Conservation (phyloP, 2,888 invertebrate genomes). For the Microchrysa polita region DNA sequence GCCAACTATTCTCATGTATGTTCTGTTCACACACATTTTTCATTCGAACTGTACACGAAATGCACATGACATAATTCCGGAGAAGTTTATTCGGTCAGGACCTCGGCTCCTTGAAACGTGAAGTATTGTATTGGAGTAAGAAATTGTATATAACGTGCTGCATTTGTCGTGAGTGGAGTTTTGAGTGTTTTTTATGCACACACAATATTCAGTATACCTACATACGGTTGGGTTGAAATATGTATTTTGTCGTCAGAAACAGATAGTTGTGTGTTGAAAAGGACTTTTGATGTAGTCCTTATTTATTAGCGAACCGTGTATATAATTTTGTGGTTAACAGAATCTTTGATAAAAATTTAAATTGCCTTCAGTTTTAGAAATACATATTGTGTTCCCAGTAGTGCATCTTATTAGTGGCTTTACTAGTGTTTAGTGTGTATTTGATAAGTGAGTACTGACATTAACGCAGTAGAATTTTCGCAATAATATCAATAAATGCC, state of each 20-base stretch:
- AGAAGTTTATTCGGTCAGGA: constrained; percentile 41
- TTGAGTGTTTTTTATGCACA: too few relatives aligned
- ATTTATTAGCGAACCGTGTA: too few relatives aligned
- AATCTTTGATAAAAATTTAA: neutral
- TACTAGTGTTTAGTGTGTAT: constrained; percentile 1
- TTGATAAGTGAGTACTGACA: neutral
- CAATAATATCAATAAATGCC: neutral
- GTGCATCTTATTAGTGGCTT: constrained; percentile 28
- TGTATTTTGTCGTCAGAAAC: neutral
- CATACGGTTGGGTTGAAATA: constrained; percentile 8
- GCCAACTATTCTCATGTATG: constrained; percentile 32
- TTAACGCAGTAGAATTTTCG: neutral
- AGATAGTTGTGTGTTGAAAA: neutral
- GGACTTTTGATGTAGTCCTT: neutral
- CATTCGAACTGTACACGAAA: constrained; percentile 29
- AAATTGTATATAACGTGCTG: too few relatives aligned
- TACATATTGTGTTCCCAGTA: constrained; percentile 25
- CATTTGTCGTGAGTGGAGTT: neutral
- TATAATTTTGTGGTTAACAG: neutral
- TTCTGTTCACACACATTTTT: constrained; percentile 13
- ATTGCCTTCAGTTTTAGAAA: constrained; percentile 16
- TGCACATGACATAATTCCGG: constrained; percentile 43
- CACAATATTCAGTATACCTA: neutral
- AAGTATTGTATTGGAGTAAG: neutral
- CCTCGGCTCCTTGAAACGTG: constrained; percentile 17